Evolutionary conservation across 2,113 vertebrate species (phyloP), one percentile per base, ranked within the genome.

Genomic region (human (Homo sapiens)): DNA sequence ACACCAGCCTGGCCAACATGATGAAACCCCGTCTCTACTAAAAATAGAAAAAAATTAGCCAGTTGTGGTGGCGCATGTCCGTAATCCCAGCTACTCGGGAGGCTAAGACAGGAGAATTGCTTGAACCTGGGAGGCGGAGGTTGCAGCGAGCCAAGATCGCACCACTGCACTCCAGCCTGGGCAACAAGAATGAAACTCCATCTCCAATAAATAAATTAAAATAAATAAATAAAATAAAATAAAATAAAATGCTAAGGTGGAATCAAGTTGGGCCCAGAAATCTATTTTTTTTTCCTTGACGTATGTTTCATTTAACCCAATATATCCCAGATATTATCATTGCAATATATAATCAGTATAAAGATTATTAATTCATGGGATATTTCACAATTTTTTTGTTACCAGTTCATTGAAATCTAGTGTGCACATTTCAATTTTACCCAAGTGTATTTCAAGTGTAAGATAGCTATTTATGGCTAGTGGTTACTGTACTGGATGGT

Each of bases 201-300:
- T 14, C 61, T 64, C 27, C 32, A 64, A 30, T 13, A 30, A 64
- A 30, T 27, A 2, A 64, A 64, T 13, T 11, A 12, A 61, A 61
- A 30, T 30, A 13, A 27, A 61, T 8, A 8, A 45, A 45, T 20
- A 61, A 38, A 38, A 38, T 38, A 38, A 38, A 38, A 38, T 61
- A 27, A 61, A 61, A 14, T 64, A 59, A 90, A 91, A 73, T 40
- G 22, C 68, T 78, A 35, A 64, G n/a, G 1, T 48, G 70, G 81
- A 87, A 72, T 93, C 80, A 86, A 35, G 22, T 27, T 57, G 35
- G 80, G 83, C 50, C 13, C 25, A 89, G 88, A 88, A 88, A 85
- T 79, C 12, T 27, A 16, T 43, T 70, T 81, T 55, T 70, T 82
- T 68, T 73, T 73, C 1, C 59, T 84, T 87, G 75, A 50, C 89